phyloP scores from a whole-genome alignment of 2,888 invertebrate genomes.

The Amorpha juglandis region DNA sequence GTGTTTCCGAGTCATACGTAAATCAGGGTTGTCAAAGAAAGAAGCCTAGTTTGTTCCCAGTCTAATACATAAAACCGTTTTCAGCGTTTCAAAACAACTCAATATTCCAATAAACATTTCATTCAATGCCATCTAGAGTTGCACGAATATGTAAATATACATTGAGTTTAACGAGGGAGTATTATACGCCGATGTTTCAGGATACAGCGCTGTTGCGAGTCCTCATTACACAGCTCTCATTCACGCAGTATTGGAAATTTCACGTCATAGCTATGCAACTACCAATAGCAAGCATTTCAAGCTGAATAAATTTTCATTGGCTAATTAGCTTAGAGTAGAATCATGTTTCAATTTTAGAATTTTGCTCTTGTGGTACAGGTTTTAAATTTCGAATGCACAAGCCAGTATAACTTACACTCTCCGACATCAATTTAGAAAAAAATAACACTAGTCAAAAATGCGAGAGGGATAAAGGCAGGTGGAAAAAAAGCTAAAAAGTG shows the following conservation, averaged over 20 bases:
- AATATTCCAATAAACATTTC: constrained; percentile 21
- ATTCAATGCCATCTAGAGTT: constrained; percentile 20
- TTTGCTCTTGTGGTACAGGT: neutral
- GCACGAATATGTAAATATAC: constrained; percentile 23
- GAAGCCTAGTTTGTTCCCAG: too few relatives aligned
- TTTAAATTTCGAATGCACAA: neutral
- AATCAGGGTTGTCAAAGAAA: too few relatives aligned
- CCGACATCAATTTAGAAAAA: too few relatives aligned
- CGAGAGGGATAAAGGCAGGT: too few relatives aligned
- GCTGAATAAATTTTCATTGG: constrained; percentile 28
- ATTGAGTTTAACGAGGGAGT: constrained; percentile 10
- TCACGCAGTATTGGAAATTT: constrained; percentile 48
- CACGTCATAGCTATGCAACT: constrained; percentile 31
- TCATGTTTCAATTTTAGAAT: too few relatives aligned
- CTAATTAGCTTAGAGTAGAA: constrained; percentile 9
- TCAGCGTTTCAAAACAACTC: constrained; percentile 7
- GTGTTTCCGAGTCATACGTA: too few relatives aligned
- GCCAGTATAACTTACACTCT: too few relatives aligned
- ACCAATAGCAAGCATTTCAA: constrained; percentile 18
- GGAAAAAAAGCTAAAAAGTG: too few relatives aligned
- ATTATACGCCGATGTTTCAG: constrained; percentile 19
- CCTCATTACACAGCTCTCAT: constrained; percentile 39
- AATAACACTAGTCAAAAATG: too few relatives aligned
- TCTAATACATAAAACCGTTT: too few relatives aligned
- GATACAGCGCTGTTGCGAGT: constrained; percentile 29